These are phyloP conservation scores for Nemapogon koenigi DNA, from an alignment of 2,888 invertebrate species.

Conservation along the genomic window DNA sequence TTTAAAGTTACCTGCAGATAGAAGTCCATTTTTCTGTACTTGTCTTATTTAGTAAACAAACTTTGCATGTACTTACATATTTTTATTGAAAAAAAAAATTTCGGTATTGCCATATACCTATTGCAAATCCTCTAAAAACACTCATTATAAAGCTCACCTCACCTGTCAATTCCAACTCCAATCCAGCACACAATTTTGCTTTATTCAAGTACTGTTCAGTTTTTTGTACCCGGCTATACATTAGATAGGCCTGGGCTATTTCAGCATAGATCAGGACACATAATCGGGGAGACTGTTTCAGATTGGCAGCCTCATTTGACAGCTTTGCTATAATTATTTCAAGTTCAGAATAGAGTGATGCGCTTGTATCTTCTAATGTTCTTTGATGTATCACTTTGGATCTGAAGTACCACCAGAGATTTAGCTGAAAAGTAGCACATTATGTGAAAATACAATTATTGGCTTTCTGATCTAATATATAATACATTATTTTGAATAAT, in stretches of 20 bases:
- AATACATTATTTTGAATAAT: no score
- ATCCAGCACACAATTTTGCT: conserved; percentile 68
- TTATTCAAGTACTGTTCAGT: conserved; percentile 71
- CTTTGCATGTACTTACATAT: no score
- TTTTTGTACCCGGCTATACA: conserved; percentile 75
- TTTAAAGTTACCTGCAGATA: no score
- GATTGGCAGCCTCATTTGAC: conserved; percentile 37
- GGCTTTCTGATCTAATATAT: no score
- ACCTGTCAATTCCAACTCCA: conserved; percentile 77
- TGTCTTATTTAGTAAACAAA: no score
- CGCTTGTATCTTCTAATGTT: conserved; percentile 77
- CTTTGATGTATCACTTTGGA: conserved; percentile 77
- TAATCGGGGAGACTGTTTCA: conserved; percentile 30
- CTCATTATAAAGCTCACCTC: no score
- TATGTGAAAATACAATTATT: background rate
- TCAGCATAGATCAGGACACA: conserved; percentile 55
- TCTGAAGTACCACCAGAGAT: conserved; percentile 79
- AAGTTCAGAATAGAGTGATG: conserved; percentile 66
- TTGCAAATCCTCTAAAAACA: no score
- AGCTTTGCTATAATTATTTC: conserved; percentile 55
- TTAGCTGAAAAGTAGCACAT: conserved; percentile 25
- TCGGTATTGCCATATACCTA: no score
- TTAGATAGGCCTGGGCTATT: conserved; percentile 71
- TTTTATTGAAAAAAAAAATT: no score
- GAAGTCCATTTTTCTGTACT: no score